Evolutionary conservation across 1,140 invertebrate species (phyloP).

Genomic region (Saxidomus purpurata): DNA sequence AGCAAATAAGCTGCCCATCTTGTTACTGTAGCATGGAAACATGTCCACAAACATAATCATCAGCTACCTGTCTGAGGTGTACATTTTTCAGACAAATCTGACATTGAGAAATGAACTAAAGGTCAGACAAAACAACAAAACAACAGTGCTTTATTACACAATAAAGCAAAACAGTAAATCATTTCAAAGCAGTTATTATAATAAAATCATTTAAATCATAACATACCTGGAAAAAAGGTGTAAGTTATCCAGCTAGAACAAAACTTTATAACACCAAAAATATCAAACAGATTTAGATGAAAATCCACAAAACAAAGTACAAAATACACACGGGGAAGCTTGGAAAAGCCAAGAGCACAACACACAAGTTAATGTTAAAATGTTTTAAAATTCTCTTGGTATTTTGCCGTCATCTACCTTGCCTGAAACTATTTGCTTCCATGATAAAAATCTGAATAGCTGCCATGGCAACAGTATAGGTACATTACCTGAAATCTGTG

Average conservation of each 20-base stretch:
- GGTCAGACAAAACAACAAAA: too few relatives aligned
- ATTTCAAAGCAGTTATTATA: too few relatives aligned
- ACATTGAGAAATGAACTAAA: too few relatives aligned
- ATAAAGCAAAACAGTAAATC: too few relatives aligned
- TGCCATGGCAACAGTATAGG: constrained; percentile 32
- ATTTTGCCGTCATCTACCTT: constrained; percentile 31
- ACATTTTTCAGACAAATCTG: too few relatives aligned
- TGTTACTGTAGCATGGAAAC: too few relatives aligned
- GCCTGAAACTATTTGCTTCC: constrained; percentile 7
- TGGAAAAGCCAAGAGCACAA: not conserved
- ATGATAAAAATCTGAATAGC: constrained; percentile 44
- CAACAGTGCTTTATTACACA: too few relatives aligned
- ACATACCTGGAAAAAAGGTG: not conserved
- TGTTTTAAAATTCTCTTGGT: constrained; percentile 39
- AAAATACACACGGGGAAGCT: constrained; percentile 16
- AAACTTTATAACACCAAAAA: not conserved
- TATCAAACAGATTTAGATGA: not conserved
- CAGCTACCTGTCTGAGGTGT: too few relatives aligned
- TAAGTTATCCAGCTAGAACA: not conserved
- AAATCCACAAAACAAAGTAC: not conserved
- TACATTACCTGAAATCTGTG: constrained; percentile 33
- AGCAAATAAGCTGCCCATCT: too few relatives aligned
- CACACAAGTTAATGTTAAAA: constrained; percentile 31
- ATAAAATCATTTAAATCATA: too few relatives aligned
- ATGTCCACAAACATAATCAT: too few relatives aligned